Evolutionary conservation across 2,797 vertebrate genomes (phyloP).

Genomic region (Novumbra hubbsi): DNA sequence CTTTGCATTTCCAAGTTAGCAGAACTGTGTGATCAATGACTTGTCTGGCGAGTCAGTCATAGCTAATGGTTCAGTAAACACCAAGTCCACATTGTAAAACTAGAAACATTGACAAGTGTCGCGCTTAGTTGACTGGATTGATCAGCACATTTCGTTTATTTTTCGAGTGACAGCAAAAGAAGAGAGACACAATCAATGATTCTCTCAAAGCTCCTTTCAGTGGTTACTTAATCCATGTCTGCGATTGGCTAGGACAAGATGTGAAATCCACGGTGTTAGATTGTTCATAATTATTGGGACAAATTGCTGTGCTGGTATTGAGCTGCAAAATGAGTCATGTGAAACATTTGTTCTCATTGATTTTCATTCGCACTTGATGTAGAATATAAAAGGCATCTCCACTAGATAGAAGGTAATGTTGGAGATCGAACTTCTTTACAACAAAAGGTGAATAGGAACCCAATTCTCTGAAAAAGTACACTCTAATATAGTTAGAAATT

Average conservation of each 20-base stretch:
- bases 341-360: constrained; percentile 83
- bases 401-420: constrained; percentile 72
- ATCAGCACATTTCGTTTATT: constrained; percentile 74
- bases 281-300: constrained; percentile 87
- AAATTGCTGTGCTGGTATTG: constrained; percentile 85
- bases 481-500: constrained; percentile 74
- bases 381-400: constrained; percentile 78
- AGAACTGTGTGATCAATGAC: constrained; percentile 67
- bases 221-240: constrained; percentile 62
- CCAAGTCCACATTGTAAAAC: constrained; percentile 70
- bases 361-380: constrained; percentile 73
- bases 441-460: constrained; percentile 73
- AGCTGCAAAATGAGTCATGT: constrained; percentile 78
- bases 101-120: constrained; percentile 74
- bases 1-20: constrained; percentile 64
- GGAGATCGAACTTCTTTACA: constrained; percentile 78
- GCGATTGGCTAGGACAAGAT: constrained; percentile 58
- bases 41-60: constrained; percentile 65
- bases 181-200: constrained; percentile 69
- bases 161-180: constrained; percentile 63
- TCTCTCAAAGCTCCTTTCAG: constrained; percentile 58
- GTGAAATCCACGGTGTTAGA: constrained; percentile 71
- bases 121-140: constrained; percentile 78
- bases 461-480: constrained; percentile 48
- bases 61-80: constrained; percentile 77